phyloP scores from a whole-genome alignment of 2,888 invertebrate genomes.

The Nephrocerus scutellatus region DNA sequence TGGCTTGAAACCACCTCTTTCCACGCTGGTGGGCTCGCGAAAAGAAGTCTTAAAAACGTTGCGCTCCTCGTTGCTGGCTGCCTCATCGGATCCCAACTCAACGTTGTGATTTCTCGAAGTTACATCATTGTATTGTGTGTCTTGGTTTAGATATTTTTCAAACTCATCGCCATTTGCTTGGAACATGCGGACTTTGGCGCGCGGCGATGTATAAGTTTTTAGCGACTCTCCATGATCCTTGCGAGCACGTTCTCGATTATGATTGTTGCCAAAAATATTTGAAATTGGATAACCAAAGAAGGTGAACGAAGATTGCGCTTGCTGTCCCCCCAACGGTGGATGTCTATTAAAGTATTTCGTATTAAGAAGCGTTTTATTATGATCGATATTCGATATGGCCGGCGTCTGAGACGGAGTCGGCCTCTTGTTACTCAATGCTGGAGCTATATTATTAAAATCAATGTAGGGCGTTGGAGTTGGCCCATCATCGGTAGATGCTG shows the following conservation, averaged over 20 bases:
- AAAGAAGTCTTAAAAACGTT: constrained; percentile 41
- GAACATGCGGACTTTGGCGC: constrained; percentile 44
- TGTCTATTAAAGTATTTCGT: constrained; percentile 42
- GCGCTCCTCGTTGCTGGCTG: constrained; percentile 35
- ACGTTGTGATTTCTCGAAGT: constrained; percentile 29
- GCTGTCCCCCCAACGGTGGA: constrained; percentile 19
- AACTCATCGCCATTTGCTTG: constrained; percentile 43
- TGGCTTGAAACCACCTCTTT: constrained; percentile 72
- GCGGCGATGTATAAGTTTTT: constrained; percentile 11
- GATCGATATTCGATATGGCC: constrained; percentile 52
- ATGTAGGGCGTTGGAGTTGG: not conserved
- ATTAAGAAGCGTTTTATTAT: constrained; percentile 46
- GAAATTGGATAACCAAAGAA: constrained; percentile 81
- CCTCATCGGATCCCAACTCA: constrained; percentile 37
- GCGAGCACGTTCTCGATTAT: constrained; percentile 40
- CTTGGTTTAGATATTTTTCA: constrained; percentile 41
- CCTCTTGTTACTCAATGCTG: constrained; percentile 39
- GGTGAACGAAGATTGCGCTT: constrained; percentile 53
- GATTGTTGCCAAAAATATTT: constrained; percentile 52
- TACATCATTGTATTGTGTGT: constrained; percentile 29
- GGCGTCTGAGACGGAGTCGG: too few species aligned
- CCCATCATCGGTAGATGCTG: constrained; percentile 7
- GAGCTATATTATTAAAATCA: constrained; percentile 47
- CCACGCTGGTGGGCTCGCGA: constrained; percentile 50
- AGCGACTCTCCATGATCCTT: constrained; percentile 35